Base-by-base conservation (phyloP, 2,888 invertebrate species). In the Brachyptera putata region DNA sequence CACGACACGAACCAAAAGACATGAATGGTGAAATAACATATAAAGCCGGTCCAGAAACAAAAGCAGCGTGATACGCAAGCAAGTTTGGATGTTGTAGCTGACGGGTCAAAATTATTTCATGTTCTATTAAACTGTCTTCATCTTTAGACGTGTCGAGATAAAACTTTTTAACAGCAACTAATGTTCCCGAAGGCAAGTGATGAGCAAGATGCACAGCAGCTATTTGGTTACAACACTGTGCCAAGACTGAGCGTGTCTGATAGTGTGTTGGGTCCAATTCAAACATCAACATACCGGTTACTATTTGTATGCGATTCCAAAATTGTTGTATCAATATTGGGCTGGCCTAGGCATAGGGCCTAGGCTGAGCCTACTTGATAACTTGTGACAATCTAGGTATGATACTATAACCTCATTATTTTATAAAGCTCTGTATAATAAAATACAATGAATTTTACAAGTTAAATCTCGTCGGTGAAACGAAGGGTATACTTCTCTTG, bases 1-100 rank as follows among this genome's bases (percentile, higher is more conserved):
- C 89, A 62, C 85, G 80, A 69, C 91, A 90, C 0, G 93, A 93
- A 2, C 93, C 90, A 71, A 86, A 90, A 24, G 84, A 86, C 88
- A 92, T 89, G 9, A 91, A 78, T 0, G 93, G 93, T 66, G 87
- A 86, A 14, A 93, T 83, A 4, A 89, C 82, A 74, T 86, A 90
- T 30, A 95, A 78, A 71, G 91, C 87, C 59, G 82, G 81, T n/a
- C 85, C 85, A 60, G 82, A 80, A 1, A 92, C 87, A 75, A 93
- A 94, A 2, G 89, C 83, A 30, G 86, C 84, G 66, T 85, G 76
- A 71, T 87, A 87, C 24, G 85, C 84, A 43, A 92, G 77, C 57
- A 95, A 82, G 73, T 91, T 89, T 2, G 84, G 81, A 75, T 94
- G 93, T 65, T 85, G 84, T 16, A 94, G 77, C 70, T 90, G 89